Base-by-base conservation (phyloP, 2,113 vertebrate genomes). In the Thunnus maccoyii region DNA sequence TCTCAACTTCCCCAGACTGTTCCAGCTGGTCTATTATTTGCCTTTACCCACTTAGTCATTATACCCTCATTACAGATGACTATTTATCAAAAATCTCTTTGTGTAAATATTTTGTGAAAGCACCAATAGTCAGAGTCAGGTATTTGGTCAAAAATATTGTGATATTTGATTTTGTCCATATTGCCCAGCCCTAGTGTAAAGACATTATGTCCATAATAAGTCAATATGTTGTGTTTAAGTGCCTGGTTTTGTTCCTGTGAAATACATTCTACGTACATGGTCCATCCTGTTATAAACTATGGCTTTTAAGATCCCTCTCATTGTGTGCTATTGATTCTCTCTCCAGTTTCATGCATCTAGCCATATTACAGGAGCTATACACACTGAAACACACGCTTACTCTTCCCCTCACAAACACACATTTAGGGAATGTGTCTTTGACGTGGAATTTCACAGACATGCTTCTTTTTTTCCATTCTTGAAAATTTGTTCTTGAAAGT, bases 311-410 rank as follows among this genome's bases (percentile, higher is more conserved):
- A 58, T 18, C 30, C 22, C 32, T 22, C 13, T 65, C 72, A 52
- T 61, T 52, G 13, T 62, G 15, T 27, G 52, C 13, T 74, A 81
- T 83, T 63, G 82, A 87, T 90, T 84, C 25, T 32, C 55, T 74
- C 82, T 81, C 36, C 9, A 16, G 5, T 83, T 20, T 70, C 64
- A 72, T 48, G 46, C 67, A 36, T 61, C 44, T 2, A 15, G 60
- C 17, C 16, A 12, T 71, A 54, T 10, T 52, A 17, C 16, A 60
- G 52, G 7, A 48, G 48, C 48, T 27, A 41, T 30, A 3, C 18
- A 14, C 10, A 41, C 20, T 55, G 16, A 32, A 78, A 64, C 22
- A 9, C 74, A 4, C 32, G 18, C 14, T 47, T 15, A 13, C 50
- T n/a, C n/a, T 18, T 7, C 2, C 44, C 22, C 48, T 30, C 0